These are phyloP conservation scores for Tragelaphus oryx DNA, from an alignment of 2,797 vertebrate species.

Conservation along the genomic window DNA sequence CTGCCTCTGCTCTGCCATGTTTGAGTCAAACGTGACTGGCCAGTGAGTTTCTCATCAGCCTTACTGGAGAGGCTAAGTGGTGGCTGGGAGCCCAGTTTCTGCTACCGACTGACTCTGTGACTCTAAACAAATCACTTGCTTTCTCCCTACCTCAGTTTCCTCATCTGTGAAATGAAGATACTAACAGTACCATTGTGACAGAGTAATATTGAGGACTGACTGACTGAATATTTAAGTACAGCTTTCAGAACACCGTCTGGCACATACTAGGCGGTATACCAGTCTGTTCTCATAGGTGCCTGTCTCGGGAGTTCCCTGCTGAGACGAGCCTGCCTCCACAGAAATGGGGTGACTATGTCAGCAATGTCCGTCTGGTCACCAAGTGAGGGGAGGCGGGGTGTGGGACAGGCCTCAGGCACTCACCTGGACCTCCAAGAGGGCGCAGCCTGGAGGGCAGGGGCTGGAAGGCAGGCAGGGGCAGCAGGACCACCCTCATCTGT, in stretches of 20 bases:
- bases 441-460: constrained; percentile 73
- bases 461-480: constrained; percentile 77
- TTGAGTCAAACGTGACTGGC: background rate
- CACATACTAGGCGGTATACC: background rate
- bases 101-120: background rate
- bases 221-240: background rate
- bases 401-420: background rate
- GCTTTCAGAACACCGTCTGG: background rate
- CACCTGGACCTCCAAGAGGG: constrained; percentile 77
- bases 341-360: background rate
- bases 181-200: background rate
- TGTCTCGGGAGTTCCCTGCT: background rate
- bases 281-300: background rate
- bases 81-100: background rate
- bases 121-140: background rate
- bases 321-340: background rate
- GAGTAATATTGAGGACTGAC: background rate
- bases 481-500: constrained; percentile 59
- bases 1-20: background rate
- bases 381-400: background rate
- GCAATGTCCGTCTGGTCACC: background rate
- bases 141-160: constrained; percentile 6
- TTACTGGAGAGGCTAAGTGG: background rate
- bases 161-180: background rate
- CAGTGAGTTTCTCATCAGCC: background rate